A percentile compares a stretch with the other conserved stretches of the same genome.
Conservation (phyloP, 2,113 vertebrate genomes). For the Hoplias malabaricus region DNA sequence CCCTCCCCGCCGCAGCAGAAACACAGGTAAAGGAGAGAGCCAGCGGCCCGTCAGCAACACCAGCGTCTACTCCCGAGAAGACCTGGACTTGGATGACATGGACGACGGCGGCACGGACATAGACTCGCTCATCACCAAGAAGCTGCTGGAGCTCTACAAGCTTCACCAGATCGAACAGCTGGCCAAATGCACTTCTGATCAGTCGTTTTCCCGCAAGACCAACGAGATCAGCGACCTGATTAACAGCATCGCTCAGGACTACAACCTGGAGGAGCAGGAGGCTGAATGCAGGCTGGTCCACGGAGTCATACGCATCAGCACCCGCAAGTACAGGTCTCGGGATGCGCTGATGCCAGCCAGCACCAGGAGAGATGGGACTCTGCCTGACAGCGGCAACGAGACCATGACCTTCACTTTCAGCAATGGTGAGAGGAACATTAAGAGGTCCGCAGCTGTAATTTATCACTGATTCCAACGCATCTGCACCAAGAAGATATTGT, state of each 20-base stretch:
- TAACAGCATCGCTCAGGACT: conserved; percentile 96
- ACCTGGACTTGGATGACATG: conserved; percentile 84
- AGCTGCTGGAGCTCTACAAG: conserved; percentile 94
- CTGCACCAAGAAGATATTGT: too few relatives aligned
- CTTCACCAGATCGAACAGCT: conserved; percentile 97
- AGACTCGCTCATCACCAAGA: conserved; percentile 93
- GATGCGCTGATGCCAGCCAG: conserved; percentile 65
- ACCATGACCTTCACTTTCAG: conserved; percentile 87
- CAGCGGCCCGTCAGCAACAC: conserved; percentile 87
- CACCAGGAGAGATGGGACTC: conserved; percentile 70
- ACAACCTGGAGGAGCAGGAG: conserved; percentile 95
- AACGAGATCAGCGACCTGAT: conserved; percentile 98
- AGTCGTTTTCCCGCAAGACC: conserved; percentile 94
- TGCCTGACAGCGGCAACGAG: conserved; percentile 89
- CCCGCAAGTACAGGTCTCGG: conserved; percentile 76
- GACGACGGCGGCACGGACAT: conserved; percentile 89
- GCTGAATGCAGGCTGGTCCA: conserved; percentile 94
- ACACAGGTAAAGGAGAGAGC: conserved; percentile 80
- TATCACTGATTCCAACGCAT: neutral
- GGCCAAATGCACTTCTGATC: conserved; percentile 96
- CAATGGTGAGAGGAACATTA: conserved; percentile 74
- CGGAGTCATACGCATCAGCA: conserved; percentile 97
- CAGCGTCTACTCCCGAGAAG: conserved; percentile 80
- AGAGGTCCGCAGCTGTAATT: neutral
- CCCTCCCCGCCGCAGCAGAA: conserved; percentile 67